These are phyloP conservation scores for Opisthocomus hoazin DNA, from an alignment of 2,113 vertebrate species.

Conservation along the genomic window DNA sequence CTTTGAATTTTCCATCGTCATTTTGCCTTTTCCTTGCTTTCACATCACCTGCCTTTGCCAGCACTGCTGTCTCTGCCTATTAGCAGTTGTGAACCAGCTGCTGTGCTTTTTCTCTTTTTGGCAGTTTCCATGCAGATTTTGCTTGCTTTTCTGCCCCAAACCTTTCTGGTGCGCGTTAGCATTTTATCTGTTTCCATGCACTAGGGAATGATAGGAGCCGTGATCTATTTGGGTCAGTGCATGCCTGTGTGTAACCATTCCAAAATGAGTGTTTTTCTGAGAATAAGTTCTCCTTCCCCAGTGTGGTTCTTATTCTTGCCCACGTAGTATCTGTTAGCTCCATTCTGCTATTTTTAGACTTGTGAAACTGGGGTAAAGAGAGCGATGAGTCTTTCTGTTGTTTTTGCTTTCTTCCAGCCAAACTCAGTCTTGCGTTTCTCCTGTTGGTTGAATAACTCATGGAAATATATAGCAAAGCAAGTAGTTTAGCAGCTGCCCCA, in stretches of 20 bases:
- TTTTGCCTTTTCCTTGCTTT: constrained; percentile 2
- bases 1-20: background rate
- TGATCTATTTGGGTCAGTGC: constrained; percentile 45
- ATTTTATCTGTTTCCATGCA: constrained; percentile 4
- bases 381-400: background rate
- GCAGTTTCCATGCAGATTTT: background rate
- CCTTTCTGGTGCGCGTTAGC: background rate
- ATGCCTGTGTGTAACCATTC: background rate
- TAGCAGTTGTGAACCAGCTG: constrained; percentile 4
- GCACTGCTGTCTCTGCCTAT: background rate
- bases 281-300: background rate
- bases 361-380: background rate
- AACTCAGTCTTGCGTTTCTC: background rate
- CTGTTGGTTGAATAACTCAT: background rate
- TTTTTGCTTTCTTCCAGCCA: background rate
- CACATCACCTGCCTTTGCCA: background rate
- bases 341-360: background rate
- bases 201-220: background rate
- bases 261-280: constrained; percentile 26
- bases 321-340: background rate
- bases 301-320: constrained; percentile 20
- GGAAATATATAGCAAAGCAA: background rate
- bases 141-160: background rate
- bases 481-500: background rate
- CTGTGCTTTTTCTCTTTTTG: background rate